A percentile compares a stretch with the other conserved stretches of the same genome.
These are phyloP conservation scores for Mamestra configurata DNA, from an alignment of 1,140 invertebrate genomes.

Conservation along the genomic window DNA sequence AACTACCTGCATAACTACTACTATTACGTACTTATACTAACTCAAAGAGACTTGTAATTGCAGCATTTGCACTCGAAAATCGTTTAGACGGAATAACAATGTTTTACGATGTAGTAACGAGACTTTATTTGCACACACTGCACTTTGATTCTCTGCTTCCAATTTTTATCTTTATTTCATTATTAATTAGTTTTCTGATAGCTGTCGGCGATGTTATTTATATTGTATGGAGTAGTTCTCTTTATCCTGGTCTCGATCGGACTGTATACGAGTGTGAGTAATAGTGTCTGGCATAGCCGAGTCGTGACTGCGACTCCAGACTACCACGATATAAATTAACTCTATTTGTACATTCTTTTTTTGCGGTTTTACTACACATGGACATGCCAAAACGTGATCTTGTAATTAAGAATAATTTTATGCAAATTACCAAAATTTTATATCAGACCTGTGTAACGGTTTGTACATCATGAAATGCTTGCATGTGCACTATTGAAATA, in stretches of 20 bases:
- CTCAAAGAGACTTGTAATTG: constrained; percentile 19
- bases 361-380: constrained; percentile 29
- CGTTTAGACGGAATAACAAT: constrained; percentile 22
- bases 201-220: constrained; percentile 8
- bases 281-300: constrained; percentile 57
- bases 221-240: constrained; percentile 6
- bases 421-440: constrained; percentile 41
- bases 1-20: constrained; percentile 36
- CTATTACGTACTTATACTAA: constrained; percentile 34
- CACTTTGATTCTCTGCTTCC: neutral
- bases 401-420: constrained; percentile 43
- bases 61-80: constrained; percentile 28
- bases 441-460: neutral
- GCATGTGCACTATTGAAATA: neutral
- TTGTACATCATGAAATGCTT: neutral
- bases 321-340: constrained; percentile 65
- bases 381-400: constrained; percentile 33
- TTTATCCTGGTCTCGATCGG: constrained; percentile 27
- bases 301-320: constrained; percentile 71
- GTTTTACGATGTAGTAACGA: constrained; percentile 2
- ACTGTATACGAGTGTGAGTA: constrained; percentile 65
- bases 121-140: neutral
- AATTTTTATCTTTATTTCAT: constrained; percentile 1
- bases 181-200: constrained; percentile 22
- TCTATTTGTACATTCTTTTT: constrained; percentile 31